Conservation (phyloP, 2,888 invertebrate species). For the Heteromyza rotundicornis region DNA sequence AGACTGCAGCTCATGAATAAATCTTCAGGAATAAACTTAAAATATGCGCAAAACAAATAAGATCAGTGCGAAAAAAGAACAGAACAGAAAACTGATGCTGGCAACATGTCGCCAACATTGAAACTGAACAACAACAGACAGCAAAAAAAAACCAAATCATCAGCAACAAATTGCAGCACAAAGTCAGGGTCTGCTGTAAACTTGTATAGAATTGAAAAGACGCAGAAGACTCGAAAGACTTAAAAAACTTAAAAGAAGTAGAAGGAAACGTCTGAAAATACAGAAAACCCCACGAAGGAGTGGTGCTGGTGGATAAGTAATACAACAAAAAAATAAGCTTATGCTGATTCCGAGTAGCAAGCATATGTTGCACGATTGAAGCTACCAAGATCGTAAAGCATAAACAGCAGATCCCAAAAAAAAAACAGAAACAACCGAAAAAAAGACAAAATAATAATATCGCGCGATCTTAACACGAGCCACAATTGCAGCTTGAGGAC, state of each 20-base stretch:
- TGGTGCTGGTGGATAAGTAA: no score
- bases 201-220: no score
- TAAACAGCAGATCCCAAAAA: background rate
- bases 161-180: background rate
- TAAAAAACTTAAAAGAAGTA: no score
- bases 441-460: background rate
- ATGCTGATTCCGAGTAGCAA: background rate
- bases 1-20: slow-evolving; percentile 40
- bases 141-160: background rate
- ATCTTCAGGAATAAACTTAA: slow-evolving; percentile 33
- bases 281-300: no score
- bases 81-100: slow-evolving; percentile 16
- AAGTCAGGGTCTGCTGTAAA: background rate
- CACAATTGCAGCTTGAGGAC: slow-evolving; percentile 19
- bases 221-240: no score
- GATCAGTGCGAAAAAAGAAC: slow-evolving; percentile 33
- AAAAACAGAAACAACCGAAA: background rate
- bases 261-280: no score
- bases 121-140: slow-evolving; percentile 13
- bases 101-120: slow-evolving; percentile 20
- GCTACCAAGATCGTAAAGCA: background rate
- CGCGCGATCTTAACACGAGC: slow-evolving; percentile 39
- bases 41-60: slow-evolving; percentile 51
- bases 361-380: slow-evolving; percentile 2
- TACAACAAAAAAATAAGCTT: no score